These are phyloP conservation scores for Turritopsis dohrnii DNA, from an alignment of 30 jellyfish, hydroid and myxozoan species.

Conservation along the genomic window DNA sequence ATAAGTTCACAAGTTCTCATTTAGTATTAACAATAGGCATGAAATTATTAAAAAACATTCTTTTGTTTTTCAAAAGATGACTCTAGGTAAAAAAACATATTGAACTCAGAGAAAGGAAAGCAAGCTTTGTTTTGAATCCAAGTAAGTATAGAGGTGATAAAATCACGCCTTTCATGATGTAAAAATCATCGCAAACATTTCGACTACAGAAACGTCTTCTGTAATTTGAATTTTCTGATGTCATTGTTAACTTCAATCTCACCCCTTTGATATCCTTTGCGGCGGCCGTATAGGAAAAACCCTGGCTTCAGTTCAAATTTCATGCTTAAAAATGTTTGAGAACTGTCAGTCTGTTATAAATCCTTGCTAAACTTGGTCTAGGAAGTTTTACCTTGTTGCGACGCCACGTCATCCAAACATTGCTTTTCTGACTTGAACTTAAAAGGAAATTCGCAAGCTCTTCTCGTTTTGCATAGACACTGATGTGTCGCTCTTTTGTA, in stretches of 20 bases:
- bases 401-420: slow-evolving; percentile 9
- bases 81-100: neutral
- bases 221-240: too few relatives aligned
- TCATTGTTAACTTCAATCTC: too few relatives aligned
- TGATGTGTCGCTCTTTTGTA: neutral
- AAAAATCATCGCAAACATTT: neutral
- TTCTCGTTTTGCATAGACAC: slow-evolving; percentile 7
- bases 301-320: too few relatives aligned
- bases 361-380: too few relatives aligned
- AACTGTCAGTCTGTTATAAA: too few relatives aligned
- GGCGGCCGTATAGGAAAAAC: too few relatives aligned
- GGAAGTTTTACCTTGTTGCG: neutral
- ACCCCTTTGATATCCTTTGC: too few relatives aligned
- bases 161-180: neutral
- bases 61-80: neutral
- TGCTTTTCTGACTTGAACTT: neutral
- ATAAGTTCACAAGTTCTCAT: neutral
- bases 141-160: neutral
- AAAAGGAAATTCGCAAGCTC: neutral
- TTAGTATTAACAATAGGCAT: neutral
- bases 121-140: too few relatives aligned
- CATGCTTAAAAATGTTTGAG: neutral
- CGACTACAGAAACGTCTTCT: neutral
- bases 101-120: neutral
- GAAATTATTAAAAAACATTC: neutral